phyloP scores from a whole-genome alignment of 2,113 vertebrate species.

The Hypocryptadius cinnamomeus region DNA sequence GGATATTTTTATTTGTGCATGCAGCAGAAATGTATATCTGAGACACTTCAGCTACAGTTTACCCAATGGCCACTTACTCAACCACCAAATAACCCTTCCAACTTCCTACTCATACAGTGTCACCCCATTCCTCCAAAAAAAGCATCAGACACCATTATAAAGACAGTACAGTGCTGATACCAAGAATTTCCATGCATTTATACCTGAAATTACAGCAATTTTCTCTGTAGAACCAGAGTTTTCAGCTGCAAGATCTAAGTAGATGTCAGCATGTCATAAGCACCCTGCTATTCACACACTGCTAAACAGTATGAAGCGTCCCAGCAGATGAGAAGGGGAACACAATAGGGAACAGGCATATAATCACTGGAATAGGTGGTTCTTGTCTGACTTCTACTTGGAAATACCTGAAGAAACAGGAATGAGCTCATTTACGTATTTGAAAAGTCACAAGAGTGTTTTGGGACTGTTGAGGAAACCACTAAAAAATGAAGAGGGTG shows the following conservation, averaged over 20 bases:
- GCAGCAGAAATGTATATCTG: neutral
- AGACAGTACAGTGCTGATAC: slow-evolving; percentile 5
- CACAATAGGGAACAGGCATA: neutral
- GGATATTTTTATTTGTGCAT: neutral
- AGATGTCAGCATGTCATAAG: slow-evolving; percentile 40
- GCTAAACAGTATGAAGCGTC: slow-evolving; percentile 12
- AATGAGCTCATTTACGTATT: neutral
- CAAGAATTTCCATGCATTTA: slow-evolving; percentile 44
- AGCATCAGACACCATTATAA: neutral
- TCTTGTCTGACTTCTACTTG: neutral
- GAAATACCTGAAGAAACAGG: neutral
- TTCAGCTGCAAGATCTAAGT: slow-evolving; percentile 33
- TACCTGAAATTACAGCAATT: slow-evolving; percentile 53
- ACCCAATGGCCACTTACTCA: slow-evolving; percentile 1
- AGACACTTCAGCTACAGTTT: neutral
- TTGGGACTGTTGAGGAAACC: neutral
- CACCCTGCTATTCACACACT: slow-evolving; percentile 28
- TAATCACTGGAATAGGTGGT: slow-evolving; percentile 18
- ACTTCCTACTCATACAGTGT: neutral
- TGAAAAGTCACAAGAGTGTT: neutral
- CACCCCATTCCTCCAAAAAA: neutral
- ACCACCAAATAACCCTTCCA: neutral
- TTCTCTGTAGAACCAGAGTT: slow-evolving; percentile 30
- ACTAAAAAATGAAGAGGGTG: neutral
- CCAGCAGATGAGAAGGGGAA: neutral